phyloP scores from a whole-genome alignment of 1,140 invertebrate species.

The Belonocnema kinseyi region DNA sequence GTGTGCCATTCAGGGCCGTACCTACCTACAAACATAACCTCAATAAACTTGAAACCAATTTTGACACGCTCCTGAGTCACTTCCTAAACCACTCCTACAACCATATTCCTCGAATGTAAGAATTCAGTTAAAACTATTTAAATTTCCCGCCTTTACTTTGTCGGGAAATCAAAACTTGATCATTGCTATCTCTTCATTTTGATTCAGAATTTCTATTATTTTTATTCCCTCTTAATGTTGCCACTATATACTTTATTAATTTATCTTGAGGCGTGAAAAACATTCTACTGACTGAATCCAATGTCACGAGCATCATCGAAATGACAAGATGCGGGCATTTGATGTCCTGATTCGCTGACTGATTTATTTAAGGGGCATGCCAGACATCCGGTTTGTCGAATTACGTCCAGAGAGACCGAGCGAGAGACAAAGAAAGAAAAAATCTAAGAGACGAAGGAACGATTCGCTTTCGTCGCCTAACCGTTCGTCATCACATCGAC shows the following conservation, averaged over 20 bases:
- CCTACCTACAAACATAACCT: conserved; percentile 7
- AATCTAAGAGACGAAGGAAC: conserved; percentile 35
- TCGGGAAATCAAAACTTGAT: neutral
- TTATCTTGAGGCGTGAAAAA: neutral
- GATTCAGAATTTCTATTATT: neutral
- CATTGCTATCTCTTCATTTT: neutral
- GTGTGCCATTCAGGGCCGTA: conserved; percentile 50
- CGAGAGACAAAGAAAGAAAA: conserved; percentile 42
- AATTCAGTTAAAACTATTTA: no score
- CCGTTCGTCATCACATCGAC: conserved; percentile 28
- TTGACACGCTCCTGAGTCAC: neutral
- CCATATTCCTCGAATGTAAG: no score
- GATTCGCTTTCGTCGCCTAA: conserved; percentile 48
- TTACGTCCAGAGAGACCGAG: conserved; percentile 59
- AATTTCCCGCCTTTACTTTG: neutral
- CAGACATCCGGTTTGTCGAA: conserved; percentile 74
- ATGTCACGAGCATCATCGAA: conserved; percentile 14
- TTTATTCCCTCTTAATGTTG: neutral
- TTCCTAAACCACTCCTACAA: no score
- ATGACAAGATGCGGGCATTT: conserved; percentile 70
- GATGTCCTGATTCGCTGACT: conserved; percentile 38
- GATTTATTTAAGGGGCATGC: conserved; percentile 72
- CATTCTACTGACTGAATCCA: neutral
- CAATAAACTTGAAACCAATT: neutral
- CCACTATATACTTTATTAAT: neutral